Percentiles rank a stretch among this genome's conserved stretches.
Conservation (phyloP, 2,113 vertebrate species). For the Cryptotis parvus region DNA sequence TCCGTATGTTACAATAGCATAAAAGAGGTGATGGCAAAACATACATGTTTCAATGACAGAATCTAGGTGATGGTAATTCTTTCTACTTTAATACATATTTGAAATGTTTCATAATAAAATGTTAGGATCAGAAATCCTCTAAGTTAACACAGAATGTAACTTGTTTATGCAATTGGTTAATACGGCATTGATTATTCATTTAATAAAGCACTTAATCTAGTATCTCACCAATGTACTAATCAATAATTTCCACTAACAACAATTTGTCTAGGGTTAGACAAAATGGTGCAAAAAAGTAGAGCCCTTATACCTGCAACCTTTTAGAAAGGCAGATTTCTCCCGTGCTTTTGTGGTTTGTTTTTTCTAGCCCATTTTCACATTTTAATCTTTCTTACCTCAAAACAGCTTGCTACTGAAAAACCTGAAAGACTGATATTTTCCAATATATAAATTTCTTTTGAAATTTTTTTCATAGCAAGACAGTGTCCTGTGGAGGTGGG, state of each 20-base stretch:
- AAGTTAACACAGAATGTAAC: neutral
- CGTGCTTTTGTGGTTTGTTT: neutral
- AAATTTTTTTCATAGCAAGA: conserved; percentile 34
- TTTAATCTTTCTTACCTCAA: conserved; percentile 30
- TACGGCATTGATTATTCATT: neutral
- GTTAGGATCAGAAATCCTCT: neutral
- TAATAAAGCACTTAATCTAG: neutral
- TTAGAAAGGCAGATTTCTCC: conserved; percentile 18
- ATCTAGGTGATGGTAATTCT: neutral
- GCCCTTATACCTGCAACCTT: conserved; percentile 8
- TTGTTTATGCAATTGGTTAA: neutral
- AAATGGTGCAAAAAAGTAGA: neutral
- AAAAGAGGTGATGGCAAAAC: no score
- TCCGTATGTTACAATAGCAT: no score
- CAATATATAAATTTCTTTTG: neutral
- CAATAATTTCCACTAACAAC: conserved; percentile 10
- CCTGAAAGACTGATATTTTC: neutral
- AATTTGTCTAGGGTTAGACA: conserved; percentile 3
- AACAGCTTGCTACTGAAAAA: conserved; percentile 34
- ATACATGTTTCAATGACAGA: neutral
- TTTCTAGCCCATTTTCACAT: conserved; percentile 5
- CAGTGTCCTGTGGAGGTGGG: neutral
- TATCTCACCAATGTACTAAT: neutral
- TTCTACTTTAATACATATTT: neutral
- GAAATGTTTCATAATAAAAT: conserved; percentile 43